A percentile compares a stretch with the other conserved stretches of the same genome.
Evolutionary conservation across 2,888 invertebrate species (phyloP).

Genomic region (Alviniconcha strummeri): DNA sequence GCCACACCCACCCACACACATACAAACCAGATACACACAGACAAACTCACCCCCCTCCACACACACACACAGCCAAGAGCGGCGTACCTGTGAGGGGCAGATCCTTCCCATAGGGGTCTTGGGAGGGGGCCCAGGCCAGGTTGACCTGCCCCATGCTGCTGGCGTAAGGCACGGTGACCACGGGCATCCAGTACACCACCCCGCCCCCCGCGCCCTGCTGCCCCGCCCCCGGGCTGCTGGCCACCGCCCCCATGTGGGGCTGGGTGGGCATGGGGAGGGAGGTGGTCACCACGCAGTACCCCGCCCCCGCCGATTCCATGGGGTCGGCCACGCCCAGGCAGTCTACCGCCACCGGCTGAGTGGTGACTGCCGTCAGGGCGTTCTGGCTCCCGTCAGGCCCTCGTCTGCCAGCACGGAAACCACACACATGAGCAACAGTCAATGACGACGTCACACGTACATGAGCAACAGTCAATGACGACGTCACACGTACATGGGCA

Average conservation of each 20-base stretch:
- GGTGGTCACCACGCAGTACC: slow-evolving; percentile 24
- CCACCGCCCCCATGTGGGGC: background rate
- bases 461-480: no score
- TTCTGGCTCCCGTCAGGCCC: background rate
- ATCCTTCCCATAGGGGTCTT: slow-evolving; percentile 64
- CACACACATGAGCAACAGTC: no score
- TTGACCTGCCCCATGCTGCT: slow-evolving; percentile 62
- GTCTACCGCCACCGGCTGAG: slow-evolving; percentile 1
- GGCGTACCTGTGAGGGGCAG: slow-evolving; percentile 51
- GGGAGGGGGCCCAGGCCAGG: slow-evolving; percentile 58
- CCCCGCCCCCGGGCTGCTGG: slow-evolving; percentile 4
- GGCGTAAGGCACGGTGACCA: slow-evolving; percentile 57
- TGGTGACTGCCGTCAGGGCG: background rate
- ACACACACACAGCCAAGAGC: background rate
- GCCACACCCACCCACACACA: no score
- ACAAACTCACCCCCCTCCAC: no score
- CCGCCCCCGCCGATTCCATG: background rate
- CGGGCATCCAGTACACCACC: slow-evolving; percentile 43
- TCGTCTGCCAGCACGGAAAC: background rate
- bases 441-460: no score
- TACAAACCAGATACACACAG: no score
- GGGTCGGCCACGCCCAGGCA: background rate
- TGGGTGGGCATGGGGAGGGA: slow-evolving; percentile 3
- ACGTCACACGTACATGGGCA: no score
- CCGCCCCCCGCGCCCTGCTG: slow-evolving; percentile 2